A percentile compares a stretch with the other conserved stretches of the same genome.
Evolutionary conservation across 2,797 vertebrate genomes (phyloP).

Genomic region (Fringilla coelebs): DNA sequence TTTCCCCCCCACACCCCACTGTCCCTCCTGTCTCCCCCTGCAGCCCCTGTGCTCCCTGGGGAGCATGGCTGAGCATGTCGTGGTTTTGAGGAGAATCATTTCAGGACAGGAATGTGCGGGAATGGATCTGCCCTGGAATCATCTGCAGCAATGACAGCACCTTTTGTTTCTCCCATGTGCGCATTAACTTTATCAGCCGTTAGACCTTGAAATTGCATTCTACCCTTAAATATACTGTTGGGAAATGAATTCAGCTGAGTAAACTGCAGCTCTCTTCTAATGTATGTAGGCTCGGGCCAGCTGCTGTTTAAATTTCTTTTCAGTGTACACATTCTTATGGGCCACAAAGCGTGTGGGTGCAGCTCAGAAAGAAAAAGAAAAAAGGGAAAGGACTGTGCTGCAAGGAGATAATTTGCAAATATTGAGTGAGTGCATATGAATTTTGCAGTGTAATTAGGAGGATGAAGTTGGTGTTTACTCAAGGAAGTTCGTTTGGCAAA

Average conservation of each 20-base stretch:
- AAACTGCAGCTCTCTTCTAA: constrained; percentile 22
- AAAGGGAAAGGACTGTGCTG: not conserved
- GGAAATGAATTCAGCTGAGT: constrained; percentile 53
- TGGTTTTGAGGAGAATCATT: not conserved
- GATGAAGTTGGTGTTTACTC: constrained; percentile 37
- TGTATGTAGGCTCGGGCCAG: not conserved
- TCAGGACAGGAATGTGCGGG: not conserved
- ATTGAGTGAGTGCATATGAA: constrained; percentile 31
- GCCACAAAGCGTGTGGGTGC: not conserved
- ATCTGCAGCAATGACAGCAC: not conserved
- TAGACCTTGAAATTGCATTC: constrained; percentile 63
- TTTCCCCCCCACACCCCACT: not conserved
- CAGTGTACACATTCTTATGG: not conserved
- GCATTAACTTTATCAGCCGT: not conserved
- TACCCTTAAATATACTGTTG: constrained; percentile 36
- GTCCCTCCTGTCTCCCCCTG: accelerated
- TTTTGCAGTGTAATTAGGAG: constrained; percentile 40
- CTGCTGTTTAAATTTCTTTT: constrained; percentile 36
- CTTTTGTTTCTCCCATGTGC: constrained; percentile 12
- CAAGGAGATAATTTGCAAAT: constrained; percentile 17
- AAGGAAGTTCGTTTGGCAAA: constrained; percentile 6
- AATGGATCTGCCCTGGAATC: not conserved
- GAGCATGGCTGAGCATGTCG: accelerated
- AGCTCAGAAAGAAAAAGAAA: not conserved
- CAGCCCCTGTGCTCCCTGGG: not conserved